These are phyloP conservation scores for Alauda arvensis DNA, from an alignment of 2,797 vertebrate genomes.

Conservation along the genomic window DNA sequence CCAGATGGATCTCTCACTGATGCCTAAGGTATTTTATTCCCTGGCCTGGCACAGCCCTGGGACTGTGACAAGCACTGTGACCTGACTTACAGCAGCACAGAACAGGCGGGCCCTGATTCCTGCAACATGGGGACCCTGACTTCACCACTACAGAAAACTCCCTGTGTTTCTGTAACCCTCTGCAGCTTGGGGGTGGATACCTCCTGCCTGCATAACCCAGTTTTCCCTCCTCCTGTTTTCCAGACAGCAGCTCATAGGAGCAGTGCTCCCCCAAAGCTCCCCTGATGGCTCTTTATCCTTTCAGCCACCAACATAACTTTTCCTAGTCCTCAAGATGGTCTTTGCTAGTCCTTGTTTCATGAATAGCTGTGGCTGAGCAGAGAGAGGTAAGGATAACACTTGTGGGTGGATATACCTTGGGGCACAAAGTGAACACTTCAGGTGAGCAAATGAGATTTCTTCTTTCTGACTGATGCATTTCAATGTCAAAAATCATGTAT, in stretches of 20 bases:
- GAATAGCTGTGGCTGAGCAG: neutral
- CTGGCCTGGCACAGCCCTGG: neutral
- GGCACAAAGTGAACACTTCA: neutral
- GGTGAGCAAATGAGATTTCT: rapidly evolving
- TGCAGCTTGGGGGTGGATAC: neutral
- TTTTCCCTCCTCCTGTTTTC: neutral
- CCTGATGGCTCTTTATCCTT: neutral
- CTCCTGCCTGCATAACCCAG: neutral
- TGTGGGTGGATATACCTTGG: too few species aligned
- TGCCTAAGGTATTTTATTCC: neutral
- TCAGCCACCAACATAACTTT: neutral
- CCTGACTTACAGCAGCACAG: neutral
- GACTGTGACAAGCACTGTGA: neutral
- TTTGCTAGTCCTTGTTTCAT: neutral
- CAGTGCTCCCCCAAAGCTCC: neutral
- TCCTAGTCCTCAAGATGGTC: neutral
- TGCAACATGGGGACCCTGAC: neutral
- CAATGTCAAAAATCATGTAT: neutral
- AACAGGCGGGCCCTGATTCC: neutral
- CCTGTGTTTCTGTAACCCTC: neutral
- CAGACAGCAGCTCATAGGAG: neutral
- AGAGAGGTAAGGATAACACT: rapidly evolving
- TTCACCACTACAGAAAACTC: neutral
- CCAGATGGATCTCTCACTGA: neutral
- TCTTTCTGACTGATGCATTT: neutral